Percentiles rank a stretch among this genome's conserved stretches.
Evolutionary conservation across 2,113 vertebrate species (phyloP).

Genomic region (Mobula hypostoma): DNA sequence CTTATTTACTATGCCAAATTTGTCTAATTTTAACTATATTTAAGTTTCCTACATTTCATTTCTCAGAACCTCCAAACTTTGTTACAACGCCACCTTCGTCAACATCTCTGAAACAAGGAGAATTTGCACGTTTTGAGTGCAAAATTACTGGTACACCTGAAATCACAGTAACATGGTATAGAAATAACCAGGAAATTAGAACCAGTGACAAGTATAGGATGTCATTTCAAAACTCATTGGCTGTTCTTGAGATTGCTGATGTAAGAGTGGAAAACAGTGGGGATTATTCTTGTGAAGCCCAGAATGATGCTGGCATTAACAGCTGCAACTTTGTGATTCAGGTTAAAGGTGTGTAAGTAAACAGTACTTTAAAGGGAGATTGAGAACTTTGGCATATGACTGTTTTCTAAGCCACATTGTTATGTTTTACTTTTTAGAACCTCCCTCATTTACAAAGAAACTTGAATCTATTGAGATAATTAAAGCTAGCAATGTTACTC

Average conservation of each 20-base stretch:
- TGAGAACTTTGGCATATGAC: neutral
- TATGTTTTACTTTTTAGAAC: slow-evolving; percentile 63
- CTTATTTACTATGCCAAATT: neutral
- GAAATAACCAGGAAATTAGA: slow-evolving; percentile 82
- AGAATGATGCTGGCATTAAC: slow-evolving; percentile 89
- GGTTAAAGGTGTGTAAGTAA: slow-evolving; percentile 84
- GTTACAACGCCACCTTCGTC: slow-evolving; percentile 75
- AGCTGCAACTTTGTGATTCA: slow-evolving; percentile 88
- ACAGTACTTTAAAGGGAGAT: neutral
- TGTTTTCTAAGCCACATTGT: slow-evolving; percentile 1
- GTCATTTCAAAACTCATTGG: slow-evolving; percentile 71
- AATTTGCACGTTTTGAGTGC: slow-evolving; percentile 81
- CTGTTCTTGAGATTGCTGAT: slow-evolving; percentile 69
- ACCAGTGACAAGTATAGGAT: slow-evolving; percentile 63
- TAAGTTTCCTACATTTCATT: neutral
- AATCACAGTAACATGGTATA: slow-evolving; percentile 85
- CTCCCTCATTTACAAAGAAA: slow-evolving; percentile 74
- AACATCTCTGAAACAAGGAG: slow-evolving; percentile 77
- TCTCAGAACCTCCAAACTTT: slow-evolving; percentile 85
- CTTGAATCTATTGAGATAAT: slow-evolving; percentile 70
- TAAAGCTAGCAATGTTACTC: slow-evolving; percentile 64
- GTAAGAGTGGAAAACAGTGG: slow-evolving; percentile 75
- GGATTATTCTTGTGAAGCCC: slow-evolving; percentile 86
- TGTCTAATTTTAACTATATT: neutral
- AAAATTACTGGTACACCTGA: slow-evolving; percentile 84